A percentile compares a stretch with the other conserved stretches of the same genome.
phyloP scores from a whole-genome alignment of 2,797 vertebrate genomes.

The Trachops cirrhosus region DNA sequence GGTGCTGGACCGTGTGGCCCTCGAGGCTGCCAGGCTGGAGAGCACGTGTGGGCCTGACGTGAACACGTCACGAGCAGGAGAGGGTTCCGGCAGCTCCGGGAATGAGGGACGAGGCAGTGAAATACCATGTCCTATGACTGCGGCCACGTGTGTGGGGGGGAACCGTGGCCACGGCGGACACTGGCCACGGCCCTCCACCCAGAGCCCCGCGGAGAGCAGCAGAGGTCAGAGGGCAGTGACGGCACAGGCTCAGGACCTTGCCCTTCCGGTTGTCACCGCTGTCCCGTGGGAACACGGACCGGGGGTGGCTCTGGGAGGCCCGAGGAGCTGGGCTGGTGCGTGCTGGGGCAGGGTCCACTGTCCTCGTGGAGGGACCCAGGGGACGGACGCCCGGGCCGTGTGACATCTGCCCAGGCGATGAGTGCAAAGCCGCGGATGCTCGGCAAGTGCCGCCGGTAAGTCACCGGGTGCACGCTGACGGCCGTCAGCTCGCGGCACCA shows the following conservation, averaged over 20 bases:
- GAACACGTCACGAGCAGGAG: not conserved
- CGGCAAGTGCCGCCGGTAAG: too few relatives aligned
- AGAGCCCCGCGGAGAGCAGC: not conserved
- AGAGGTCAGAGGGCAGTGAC: not conserved
- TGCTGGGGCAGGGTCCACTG: too few relatives aligned
- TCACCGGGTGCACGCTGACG: too few relatives aligned
- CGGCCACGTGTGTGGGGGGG: not conserved
- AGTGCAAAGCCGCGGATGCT: fast-evolving
- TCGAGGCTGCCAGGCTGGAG: constrained; percentile 3
- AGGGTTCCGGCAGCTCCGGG: not conserved
- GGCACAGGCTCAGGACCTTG: not conserved
- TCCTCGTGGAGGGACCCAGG: too few relatives aligned
- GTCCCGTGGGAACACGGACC: not conserved
- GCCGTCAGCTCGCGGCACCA: too few relatives aligned
- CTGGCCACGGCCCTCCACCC: not conserved
- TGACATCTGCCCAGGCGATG: too few relatives aligned
- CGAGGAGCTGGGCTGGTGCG: too few relatives aligned
- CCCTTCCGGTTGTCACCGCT: not conserved
- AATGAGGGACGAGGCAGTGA: not conserved
- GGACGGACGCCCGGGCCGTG: too few relatives aligned
- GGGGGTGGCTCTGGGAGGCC: not conserved
- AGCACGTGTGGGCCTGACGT: not conserved
- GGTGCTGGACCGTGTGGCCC: not conserved
- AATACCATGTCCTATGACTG: not conserved
- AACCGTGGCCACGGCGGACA: not conserved